Percentiles rank a stretch among this genome's conserved stretches.
Evolutionary conservation across 92 coral and sea anemone species (phyloP).

Genomic region (Phenganax stokvisi): DNA sequence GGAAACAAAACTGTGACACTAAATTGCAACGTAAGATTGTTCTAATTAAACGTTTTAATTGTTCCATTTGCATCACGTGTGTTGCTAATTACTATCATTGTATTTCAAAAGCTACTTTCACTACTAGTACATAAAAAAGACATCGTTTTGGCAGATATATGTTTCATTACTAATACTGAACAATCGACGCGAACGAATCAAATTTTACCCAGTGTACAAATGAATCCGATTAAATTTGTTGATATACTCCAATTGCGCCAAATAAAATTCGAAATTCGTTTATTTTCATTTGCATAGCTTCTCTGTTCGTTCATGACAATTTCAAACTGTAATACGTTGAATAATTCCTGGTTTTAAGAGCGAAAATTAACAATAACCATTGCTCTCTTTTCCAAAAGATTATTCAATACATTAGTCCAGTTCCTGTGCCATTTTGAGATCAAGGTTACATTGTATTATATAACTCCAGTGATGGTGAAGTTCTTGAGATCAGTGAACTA

Average conservation of each 20-base stretch:
- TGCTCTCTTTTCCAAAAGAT: neutral
- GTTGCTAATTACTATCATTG: no score
- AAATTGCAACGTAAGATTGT: neutral
- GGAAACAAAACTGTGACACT: neutral
- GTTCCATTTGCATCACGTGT: no score
- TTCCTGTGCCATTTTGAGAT: no score
- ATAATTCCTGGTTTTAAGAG: neutral
- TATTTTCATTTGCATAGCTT: constrained; percentile 8
- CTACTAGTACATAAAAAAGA: no score
- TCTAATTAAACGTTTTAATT: no score
- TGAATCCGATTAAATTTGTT: constrained; percentile 13
- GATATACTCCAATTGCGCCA: constrained; percentile 30
- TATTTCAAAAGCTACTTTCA: no score
- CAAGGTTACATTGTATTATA: neutral
- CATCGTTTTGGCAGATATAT: no score
- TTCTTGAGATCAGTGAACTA: neutral
- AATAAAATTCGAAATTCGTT: constrained; percentile 1
- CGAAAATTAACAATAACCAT: neutral
- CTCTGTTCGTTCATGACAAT: constrained; percentile 19
- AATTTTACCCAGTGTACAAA: constrained; percentile 6
- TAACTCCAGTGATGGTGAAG: neutral
- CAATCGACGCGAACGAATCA: neutral
- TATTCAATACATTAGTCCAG: neutral
- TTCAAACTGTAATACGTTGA: neutral
- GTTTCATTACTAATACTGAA: neutral